Evolutionary conservation across 2,113 vertebrate genomes (phyloP).

Genomic region (Pipa parva): DNA sequence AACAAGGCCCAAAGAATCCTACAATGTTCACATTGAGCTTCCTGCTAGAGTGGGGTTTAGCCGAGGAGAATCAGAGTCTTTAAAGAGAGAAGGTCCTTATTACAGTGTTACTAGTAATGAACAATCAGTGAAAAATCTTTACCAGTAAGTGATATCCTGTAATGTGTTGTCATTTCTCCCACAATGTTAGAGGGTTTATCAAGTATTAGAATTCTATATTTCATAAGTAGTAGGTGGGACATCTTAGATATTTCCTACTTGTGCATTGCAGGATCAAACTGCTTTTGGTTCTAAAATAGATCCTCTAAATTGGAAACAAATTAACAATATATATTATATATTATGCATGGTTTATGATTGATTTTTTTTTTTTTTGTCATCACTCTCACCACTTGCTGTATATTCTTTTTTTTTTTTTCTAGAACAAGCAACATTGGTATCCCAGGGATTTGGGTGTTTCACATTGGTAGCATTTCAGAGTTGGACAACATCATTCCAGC

Average conservation of each 20-base stretch:
- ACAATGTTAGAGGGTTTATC: too few species aligned
- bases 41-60: conserved; percentile 90
- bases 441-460: conserved; percentile 89
- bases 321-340: too few species aligned
- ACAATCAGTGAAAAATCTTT: conserved; percentile 77
- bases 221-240: too few species aligned
- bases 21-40: conserved; percentile 85
- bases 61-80: conserved; percentile 69
- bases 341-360: too few species aligned
- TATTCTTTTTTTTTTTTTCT: conserved; percentile 24
- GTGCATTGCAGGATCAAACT: too few species aligned
- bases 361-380: too few species aligned
- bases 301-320: too few species aligned
- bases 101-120: conserved; percentile 78
- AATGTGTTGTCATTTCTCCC: too few species aligned
- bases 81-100: conserved; percentile 71
- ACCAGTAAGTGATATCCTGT: conserved; percentile 67
- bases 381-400: too few species aligned
- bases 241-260: too few species aligned
- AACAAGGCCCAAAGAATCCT: conserved; percentile 84
- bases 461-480: conserved; percentile 66
- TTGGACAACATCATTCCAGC: conserved; percentile 74
- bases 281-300: too few species aligned
- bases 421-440: conserved; percentile 80
- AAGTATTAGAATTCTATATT: too few species aligned